Evolutionary conservation across 2,113 vertebrate species (phyloP), one percentile per base, ranked within the genome.

Genomic region (Tricholaema leucomelas): DNA sequence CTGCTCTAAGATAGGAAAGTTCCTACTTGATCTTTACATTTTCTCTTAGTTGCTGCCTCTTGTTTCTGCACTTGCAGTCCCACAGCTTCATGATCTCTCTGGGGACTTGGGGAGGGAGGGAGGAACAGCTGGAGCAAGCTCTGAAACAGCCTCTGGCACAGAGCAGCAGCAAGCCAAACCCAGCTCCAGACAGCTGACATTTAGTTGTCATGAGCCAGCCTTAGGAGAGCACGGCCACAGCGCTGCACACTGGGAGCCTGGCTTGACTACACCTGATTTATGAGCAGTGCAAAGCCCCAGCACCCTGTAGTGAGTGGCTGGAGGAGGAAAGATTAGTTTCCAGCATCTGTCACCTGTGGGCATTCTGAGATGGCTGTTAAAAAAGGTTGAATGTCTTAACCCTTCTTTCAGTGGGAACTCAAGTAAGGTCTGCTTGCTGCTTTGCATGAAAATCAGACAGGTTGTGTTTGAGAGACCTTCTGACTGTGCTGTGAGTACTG

Each of bases 61-160:
- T 40, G 20, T 71, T 91, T 85, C 46, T 72, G 28, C 6, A 3
- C 21, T 88, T 4, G 0, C 5, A 1, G n/a, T 63, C 76, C 58
- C 17, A 7, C 75, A 83, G 81, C 52, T 95, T 85, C 15, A 4
- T 54, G 44, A 76, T 91, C 66, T 91, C 86, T 40, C 48, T 42
- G 77, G 42, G 52, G 73, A 35, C 12, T 4, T 8, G 30, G 64
- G 59, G 15, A 63, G 50, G 59, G 15, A 63, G 50, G 84, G 67
- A 95, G 63, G 7, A 90, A 15, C 35, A 81, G 81, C 81, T 85
- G 88, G 69, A 85, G 73, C 50, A 79, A 1, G 2, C 83, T 59
- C 70, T 80, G 61, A 63, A 36, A 55, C 8, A 1, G 52, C 20
- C 40, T 38, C 67, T 1, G 2, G 70, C 56, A 48, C 5, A 0